Percentiles rank a stretch among this genome's conserved stretches.
These are phyloP conservation scores for Mormyrops boulengeri DNA, from an alignment of 2,797 vertebrate species.

Conservation along the genomic window DNA sequence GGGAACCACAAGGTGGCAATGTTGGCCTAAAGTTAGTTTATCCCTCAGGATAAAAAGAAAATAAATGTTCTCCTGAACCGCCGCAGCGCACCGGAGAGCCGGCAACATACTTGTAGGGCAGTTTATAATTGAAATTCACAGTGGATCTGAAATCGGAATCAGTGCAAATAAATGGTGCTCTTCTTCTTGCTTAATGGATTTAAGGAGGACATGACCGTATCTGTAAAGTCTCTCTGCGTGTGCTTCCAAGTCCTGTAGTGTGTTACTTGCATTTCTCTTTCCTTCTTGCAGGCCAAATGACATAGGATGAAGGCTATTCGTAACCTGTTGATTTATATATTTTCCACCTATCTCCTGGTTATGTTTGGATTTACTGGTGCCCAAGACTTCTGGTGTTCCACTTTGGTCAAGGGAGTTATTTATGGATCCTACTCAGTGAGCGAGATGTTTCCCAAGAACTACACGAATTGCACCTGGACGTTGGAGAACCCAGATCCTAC, in stretches of 20 bases:
- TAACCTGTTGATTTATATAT: slow-evolving; percentile 99
- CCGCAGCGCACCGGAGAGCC: slow-evolving; percentile 11
- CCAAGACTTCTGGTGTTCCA: slow-evolving; percentile 99
- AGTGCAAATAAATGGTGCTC: slow-evolving; percentile 4
- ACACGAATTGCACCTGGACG: slow-evolving; percentile 99
- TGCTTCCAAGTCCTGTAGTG: slow-evolving; percentile 41
- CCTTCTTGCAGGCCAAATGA: slow-evolving; percentile 97
- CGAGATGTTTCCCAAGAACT: slow-evolving; percentile 99
- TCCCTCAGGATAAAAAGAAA: slow-evolving; percentile 57
- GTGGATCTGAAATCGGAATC: slow-evolving; percentile 10
- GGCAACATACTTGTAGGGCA: slow-evolving; percentile 7
- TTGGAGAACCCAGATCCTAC: slow-evolving; percentile 99
- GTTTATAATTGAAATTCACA: slow-evolving; percentile 21
- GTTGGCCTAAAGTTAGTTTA: slow-evolving; percentile 80
- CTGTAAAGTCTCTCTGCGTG: slow-evolving; percentile 12
- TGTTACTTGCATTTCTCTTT: slow-evolving; percentile 72
- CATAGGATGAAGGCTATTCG: slow-evolving; percentile 99
- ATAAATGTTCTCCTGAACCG: slow-evolving; percentile 53
- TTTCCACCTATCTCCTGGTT: slow-evolving; percentile 99
- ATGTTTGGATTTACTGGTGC: slow-evolving; percentile 99
- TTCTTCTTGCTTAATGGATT: background rate
- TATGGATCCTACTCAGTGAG: slow-evolving; percentile 99
- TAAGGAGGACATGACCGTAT: background rate
- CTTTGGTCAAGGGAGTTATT: slow-evolving; percentile 98
- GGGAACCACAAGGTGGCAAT: slow-evolving; percentile 91